Conservation (phyloP, 35 echinoderm and acorn worm genomes). For the Acanthaster planci region DNA sequence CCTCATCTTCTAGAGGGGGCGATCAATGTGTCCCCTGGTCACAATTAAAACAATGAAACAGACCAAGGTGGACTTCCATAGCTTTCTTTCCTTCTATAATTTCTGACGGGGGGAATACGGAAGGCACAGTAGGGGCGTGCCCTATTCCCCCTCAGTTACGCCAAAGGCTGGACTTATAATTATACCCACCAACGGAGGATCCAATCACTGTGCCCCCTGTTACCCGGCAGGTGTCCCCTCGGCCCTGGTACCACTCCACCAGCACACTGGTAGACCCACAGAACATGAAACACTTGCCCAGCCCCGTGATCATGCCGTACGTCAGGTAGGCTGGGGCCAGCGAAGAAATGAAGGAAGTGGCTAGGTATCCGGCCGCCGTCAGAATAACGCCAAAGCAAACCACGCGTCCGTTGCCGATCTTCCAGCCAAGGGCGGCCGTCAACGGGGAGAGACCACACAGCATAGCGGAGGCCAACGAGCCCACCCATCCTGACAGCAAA, state of each 20-base stretch:
- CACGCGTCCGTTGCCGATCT: not conserved
- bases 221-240: not conserved
- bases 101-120: not conserved
- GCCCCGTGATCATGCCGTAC: not conserved
- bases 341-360: not conserved
- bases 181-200: not conserved
- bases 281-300: not conserved
- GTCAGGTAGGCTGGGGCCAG: not conserved
- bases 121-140: not conserved
- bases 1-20: too few relatives aligned
- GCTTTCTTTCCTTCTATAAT: not conserved
- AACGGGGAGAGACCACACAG: not conserved
- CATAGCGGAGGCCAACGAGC: not conserved
- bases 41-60: too few relatives aligned
- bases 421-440: not conserved
- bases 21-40: too few relatives aligned
- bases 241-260: not conserved
- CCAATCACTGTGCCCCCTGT: not conserved
- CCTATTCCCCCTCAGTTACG: not conserved
- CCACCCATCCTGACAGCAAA: conserved; percentile 10
- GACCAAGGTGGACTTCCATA: too few relatives aligned
- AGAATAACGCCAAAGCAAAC: not conserved
- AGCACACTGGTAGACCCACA: not conserved
- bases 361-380: not conserved
- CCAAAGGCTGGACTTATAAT: not conserved